Evolutionary conservation across 2,888 invertebrate genomes (phyloP), one percentile per base, ranked within the genome.

Genomic region (Caenorhabditis japonica): DNA sequence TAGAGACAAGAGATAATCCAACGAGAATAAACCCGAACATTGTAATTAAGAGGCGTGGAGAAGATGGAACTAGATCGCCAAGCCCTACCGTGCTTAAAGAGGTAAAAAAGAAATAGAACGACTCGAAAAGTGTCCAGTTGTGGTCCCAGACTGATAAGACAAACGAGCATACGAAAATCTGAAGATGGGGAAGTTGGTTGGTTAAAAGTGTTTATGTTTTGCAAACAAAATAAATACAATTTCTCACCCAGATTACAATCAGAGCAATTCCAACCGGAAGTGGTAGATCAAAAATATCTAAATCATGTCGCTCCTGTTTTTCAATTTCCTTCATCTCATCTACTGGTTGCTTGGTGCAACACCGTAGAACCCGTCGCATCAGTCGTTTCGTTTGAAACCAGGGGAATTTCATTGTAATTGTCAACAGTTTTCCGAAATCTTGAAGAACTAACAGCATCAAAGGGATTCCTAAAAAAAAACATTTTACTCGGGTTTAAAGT

Each of bases 91-190:
- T 83, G 41, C 81, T 80, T 92, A 95, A 93, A 0, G 95, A 95
- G 82, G 96, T 94, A 88, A 97, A 97, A 3, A 96, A 94, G 88
- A 96, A 97, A 88, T 97, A 97, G 88, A 97, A 95, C 0, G 96
- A 92, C 72, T 94, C 93, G 82, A 95, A 92, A 88, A 94, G 93
- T 10, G 91, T 91, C 96, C 97, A 97, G 38, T 88, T 94, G 27
- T 76, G 93, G 74, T 89, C 89, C 88, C 88, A 89, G 7, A 83
- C 72, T 3, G 87, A 80, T 8, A 84, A 49, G 1, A 83, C 80
- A 25, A 79, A 70, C 2, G 83, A 76, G 51, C 97, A 97, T 13
- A 93, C 88, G 69, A 95, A 91, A 39, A 96, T 94, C 89, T 97
- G 56, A 12, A 78, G 46, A 34, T n/a, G 3, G 12, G 1, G 27